Percentiles rank a stretch among this genome's conserved stretches.
Conservation (phyloP, 2,888 invertebrate species). For the Erannis defoliaria region DNA sequence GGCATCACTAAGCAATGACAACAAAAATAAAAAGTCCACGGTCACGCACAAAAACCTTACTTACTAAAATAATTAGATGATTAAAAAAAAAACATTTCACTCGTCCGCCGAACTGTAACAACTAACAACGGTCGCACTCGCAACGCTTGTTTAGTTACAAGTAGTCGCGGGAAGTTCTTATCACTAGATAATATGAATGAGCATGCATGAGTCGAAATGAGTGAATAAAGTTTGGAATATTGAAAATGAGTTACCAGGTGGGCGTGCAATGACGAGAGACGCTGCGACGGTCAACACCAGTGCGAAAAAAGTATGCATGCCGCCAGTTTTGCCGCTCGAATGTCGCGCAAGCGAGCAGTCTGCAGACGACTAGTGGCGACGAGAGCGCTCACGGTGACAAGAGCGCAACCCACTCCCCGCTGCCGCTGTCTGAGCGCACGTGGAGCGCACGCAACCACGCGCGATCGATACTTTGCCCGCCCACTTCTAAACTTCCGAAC, state of each 20-base stretch:
- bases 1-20: neutral
- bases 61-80: too few relatives aligned
- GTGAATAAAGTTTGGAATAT: conserved; percentile 30
- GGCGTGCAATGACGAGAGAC: conserved; percentile 63
- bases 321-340: conserved; percentile 45
- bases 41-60: too few relatives aligned
- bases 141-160: too few relatives aligned
- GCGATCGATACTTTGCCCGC: conserved; percentile 82
- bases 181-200: conserved; percentile 37
- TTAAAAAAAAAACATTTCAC: too few relatives aligned
- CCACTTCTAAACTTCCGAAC: conserved; percentile 62
- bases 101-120: too few relatives aligned
- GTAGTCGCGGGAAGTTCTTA: conserved; percentile 40
- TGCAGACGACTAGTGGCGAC: conserved; percentile 51
- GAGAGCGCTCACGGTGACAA: conserved; percentile 9
- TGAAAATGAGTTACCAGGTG: conserved; percentile 63
- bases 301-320: conserved; percentile 66
- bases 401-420: conserved; percentile 37
- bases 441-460: conserved; percentile 68
- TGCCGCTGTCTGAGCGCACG: conserved; percentile 59
- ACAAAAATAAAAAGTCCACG: neutral
- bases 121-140: too few relatives aligned
- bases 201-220: conserved; percentile 19
- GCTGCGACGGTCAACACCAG: conserved; percentile 59
- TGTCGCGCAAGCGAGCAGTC: conserved; percentile 55